These are phyloP conservation scores for Drosophila quinaria DNA, from an alignment of 2,888 invertebrate genomes.

Conservation along the genomic window DNA sequence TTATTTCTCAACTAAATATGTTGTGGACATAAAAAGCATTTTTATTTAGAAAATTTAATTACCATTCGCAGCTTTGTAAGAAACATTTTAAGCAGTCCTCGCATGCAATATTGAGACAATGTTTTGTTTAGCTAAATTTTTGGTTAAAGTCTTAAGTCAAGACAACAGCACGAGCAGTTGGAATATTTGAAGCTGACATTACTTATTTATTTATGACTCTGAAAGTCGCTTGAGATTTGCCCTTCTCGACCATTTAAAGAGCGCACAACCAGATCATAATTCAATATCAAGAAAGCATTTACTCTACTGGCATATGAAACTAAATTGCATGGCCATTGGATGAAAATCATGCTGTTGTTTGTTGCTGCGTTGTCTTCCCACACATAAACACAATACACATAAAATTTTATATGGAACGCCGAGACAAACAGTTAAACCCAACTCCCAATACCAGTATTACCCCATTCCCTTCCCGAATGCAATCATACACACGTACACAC, in stretches of 20 bases:
- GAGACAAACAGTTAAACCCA: slow-evolving; percentile 35
- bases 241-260: slow-evolving; percentile 58
- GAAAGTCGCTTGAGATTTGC: slow-evolving; percentile 9
- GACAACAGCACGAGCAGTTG: slow-evolving; percentile 29
- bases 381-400: slow-evolving; percentile 70
- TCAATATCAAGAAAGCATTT: slow-evolving; percentile 73
- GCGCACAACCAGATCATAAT: slow-evolving; percentile 67
- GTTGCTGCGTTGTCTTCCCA: slow-evolving; percentile 51
- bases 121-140: not conserved
- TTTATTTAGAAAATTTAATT: too few species aligned
- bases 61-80: too few species aligned
- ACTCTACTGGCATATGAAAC: slow-evolving; percentile 68
- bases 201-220: slow-evolving; percentile 46
- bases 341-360: slow-evolving; percentile 42
- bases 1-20: not conserved
- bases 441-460: slow-evolving; percentile 14
- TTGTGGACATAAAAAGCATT: not conserved
- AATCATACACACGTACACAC: slow-evolving; percentile 19
- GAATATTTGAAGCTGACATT: slow-evolving; percentile 52
- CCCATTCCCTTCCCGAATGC: not conserved
- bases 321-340: slow-evolving; percentile 66
- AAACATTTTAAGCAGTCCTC: slow-evolving; percentile 8
- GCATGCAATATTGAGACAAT: not conserved
- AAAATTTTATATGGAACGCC: slow-evolving; percentile 73
- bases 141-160: slow-evolving; percentile 21